These are phyloP conservation scores for Drosophila mayaguana DNA, from an alignment of 2,888 invertebrate genomes.

Conservation along the genomic window DNA sequence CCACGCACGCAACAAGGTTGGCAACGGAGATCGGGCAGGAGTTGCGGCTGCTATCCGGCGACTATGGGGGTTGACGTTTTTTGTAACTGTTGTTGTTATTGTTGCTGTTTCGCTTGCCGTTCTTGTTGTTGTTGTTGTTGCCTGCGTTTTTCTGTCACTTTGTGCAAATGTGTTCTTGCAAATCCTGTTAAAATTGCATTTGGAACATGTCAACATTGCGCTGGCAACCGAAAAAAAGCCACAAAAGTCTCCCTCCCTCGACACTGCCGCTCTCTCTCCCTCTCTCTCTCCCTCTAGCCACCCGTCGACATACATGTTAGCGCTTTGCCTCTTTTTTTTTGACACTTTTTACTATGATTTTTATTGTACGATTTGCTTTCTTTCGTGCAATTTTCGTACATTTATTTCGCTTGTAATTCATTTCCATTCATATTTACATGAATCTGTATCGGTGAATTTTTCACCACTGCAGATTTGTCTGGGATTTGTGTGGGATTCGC, in stretches of 20 bases:
- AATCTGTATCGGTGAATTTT: conserved; percentile 59
- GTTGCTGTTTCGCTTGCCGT: conserved; percentile 35
- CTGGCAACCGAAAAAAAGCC: conserved; percentile 57
- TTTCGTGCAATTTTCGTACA: conserved; percentile 73
- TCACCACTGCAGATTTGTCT: conserved; percentile 62
- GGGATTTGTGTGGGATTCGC: conserved; percentile 67
- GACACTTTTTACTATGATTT: conserved; percentile 47
- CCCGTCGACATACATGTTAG: conserved; percentile 40
- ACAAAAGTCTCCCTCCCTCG: conserved; percentile 28
- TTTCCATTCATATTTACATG: conserved; percentile 78
- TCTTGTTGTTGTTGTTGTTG: conserved; percentile 35
- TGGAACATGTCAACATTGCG: conserved; percentile 78
- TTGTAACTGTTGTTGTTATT: conserved; percentile 36
- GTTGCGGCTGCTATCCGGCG: conserved; percentile 16
- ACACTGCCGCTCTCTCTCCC: not conserved
- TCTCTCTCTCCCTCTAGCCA: not conserved
- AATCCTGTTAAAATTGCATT: conserved; percentile 81
- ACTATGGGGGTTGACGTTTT: conserved; percentile 66
- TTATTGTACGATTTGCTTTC: conserved; percentile 60
- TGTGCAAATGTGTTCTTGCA: conserved; percentile 80
- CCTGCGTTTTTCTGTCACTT: conserved; percentile 79
- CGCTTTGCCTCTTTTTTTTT: conserved; percentile 22
- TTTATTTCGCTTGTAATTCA: conserved; percentile 79
- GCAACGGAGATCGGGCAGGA: conserved; percentile 8
- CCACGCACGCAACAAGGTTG: conserved; percentile 62